Conservation (phyloP, 2,113 vertebrate species). For the Ctenodactylus gundi region DNA sequence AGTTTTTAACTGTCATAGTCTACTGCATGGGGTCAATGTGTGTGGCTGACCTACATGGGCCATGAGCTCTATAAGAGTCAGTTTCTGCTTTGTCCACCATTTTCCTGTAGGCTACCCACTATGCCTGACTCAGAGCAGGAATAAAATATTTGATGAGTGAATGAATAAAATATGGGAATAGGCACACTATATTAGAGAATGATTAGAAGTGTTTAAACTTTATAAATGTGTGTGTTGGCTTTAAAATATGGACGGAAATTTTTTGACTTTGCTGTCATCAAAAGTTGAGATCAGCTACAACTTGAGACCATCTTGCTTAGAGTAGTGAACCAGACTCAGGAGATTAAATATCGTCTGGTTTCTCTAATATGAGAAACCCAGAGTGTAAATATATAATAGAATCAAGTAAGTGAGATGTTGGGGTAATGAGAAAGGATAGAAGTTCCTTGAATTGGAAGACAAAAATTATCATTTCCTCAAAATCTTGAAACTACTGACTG, state of each 20-base stretch:
- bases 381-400: no score
- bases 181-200: neutral
- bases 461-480: constrained; percentile 29
- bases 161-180: neutral
- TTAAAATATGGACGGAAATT: neutral
- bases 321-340: no score
- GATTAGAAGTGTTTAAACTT: neutral
- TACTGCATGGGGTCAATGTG: neutral
- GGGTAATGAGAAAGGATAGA: no score
- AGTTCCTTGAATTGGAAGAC: no score
- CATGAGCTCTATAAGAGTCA: neutral
- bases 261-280: no score
- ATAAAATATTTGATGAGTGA: neutral
- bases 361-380: no score
- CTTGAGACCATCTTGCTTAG: no score
- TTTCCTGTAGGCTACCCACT: neutral
- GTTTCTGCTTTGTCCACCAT: neutral
- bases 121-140: neutral
- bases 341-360: no score
- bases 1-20: neutral
- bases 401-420: no score
- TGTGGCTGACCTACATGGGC: neutral
- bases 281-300: no score
- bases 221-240: neutral
- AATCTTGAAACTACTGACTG: neutral